phyloP scores from a whole-genome alignment of 2,888 invertebrate genomes.

The Helicoverpa assulta region DNA sequence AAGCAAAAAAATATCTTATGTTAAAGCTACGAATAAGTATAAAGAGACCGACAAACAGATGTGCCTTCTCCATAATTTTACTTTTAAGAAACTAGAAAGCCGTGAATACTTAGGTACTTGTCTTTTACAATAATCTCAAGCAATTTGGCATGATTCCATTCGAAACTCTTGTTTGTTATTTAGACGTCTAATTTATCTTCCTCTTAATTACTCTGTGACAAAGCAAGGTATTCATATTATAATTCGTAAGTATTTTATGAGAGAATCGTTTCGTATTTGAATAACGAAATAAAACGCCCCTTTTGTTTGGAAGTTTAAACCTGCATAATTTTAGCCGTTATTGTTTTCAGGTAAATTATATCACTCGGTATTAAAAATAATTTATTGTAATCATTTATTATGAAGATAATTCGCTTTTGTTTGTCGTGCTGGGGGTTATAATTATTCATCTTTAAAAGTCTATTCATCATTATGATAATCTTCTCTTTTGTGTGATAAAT shows the following conservation, averaged over 20 bases:
- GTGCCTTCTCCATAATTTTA: no score
- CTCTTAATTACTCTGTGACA: slow-evolving; percentile 45
- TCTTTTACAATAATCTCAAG: slow-evolving; percentile 47
- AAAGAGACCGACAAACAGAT: neutral
- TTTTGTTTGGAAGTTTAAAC: slow-evolving; percentile 50
- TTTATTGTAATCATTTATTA: slow-evolving; percentile 11
- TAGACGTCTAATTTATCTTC: slow-evolving; percentile 53
- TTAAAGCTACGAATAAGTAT: no score
- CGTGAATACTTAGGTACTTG: slow-evolving; percentile 14
- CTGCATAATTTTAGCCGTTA: slow-evolving; percentile 16
- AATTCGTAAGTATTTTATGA: slow-evolving; percentile 51
- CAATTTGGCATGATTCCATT: slow-evolving; percentile 69
- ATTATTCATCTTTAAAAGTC: neutral
- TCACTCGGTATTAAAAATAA: slow-evolving; percentile 28
- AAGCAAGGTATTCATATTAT: slow-evolving; percentile 55
- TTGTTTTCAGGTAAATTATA: slow-evolving; percentile 41
- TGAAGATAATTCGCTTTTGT: neutral
- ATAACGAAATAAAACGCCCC: slow-evolving; percentile 49
- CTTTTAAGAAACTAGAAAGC: no score
- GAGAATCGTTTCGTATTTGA: slow-evolving; percentile 49
- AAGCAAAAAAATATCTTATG: no score
- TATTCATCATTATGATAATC: no score
- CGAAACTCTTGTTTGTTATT: slow-evolving; percentile 52
- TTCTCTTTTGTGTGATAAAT: no score
- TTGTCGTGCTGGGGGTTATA: neutral